A percentile compares a stretch with the other conserved stretches of the same genome.
These are phyloP conservation scores for Metalampra italica DNA, from an alignment of 2,888 invertebrate genomes.

Conservation along the genomic window DNA sequence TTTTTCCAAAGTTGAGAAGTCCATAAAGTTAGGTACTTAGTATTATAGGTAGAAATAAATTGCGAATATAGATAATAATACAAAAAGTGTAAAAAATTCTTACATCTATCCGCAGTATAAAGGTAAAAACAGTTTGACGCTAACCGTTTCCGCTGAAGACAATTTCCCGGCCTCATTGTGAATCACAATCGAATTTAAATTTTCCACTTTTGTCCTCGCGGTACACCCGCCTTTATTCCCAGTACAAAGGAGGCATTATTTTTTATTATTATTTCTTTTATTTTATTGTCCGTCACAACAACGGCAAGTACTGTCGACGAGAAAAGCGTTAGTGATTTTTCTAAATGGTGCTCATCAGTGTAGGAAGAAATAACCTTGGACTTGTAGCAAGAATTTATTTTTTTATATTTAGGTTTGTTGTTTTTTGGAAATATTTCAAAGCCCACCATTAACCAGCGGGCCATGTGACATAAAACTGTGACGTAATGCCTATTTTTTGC, in stretches of 20 bases:
- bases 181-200: constrained; percentile 49
- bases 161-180: constrained; percentile 36
- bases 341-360: background rate
- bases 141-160: constrained; percentile 23
- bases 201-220: constrained; percentile 27
- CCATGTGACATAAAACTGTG: no score
- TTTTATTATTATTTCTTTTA: constrained; percentile 58
- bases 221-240: constrained; percentile 15
- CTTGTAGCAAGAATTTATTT: no score
- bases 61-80: no score
- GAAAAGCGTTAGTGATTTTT: constrained; percentile 2
- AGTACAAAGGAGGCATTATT: constrained; percentile 44
- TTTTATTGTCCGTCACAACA: constrained; percentile 43
- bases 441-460: no score
- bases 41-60: no score
- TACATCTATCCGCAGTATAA: background rate
- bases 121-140: background rate
- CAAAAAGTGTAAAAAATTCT: background rate
- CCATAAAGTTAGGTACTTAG: no score
- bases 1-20: no score
- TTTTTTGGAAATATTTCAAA: no score
- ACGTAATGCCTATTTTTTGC: no score
- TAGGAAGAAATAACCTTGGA: background rate
- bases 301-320: constrained; percentile 22
- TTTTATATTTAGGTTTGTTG: no score